phyloP scores from a whole-genome alignment of 2,113 vertebrate species.

The Callaeas wilsoni region DNA sequence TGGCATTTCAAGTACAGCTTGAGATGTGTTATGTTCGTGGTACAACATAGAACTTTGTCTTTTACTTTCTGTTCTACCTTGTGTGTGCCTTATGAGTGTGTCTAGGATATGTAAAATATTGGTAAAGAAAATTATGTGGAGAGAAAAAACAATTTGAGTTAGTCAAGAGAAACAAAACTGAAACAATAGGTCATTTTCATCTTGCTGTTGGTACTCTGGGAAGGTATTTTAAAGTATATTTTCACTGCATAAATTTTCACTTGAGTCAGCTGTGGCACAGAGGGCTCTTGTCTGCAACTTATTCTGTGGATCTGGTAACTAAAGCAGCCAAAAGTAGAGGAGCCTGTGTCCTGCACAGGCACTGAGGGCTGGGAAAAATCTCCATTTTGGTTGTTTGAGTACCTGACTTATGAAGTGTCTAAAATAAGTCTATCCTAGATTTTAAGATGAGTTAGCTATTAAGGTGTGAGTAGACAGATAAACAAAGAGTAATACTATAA shows the following conservation, averaged over 20 bases:
- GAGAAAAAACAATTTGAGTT: background rate
- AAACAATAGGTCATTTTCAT: background rate
- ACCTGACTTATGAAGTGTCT: background rate
- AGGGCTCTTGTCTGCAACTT: background rate
- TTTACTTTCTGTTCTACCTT: background rate
- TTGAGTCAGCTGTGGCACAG: background rate
- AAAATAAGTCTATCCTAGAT: background rate
- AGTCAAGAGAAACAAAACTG: background rate
- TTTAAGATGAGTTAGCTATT: slow-evolving; percentile 4
- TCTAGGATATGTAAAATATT: background rate
- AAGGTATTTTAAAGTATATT: background rate
- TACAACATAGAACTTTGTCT: background rate
- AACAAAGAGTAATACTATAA: slow-evolving; percentile 33
- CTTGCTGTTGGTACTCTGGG: background rate
- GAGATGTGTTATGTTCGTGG: background rate
- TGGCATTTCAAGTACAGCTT: background rate
- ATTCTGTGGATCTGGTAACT: background rate
- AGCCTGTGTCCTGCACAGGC: background rate
- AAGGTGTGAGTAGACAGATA: background rate
- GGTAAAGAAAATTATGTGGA: background rate
- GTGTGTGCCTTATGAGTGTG: background rate
- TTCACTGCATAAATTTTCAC: background rate
- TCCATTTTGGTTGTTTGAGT: background rate
- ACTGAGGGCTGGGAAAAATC: background rate
- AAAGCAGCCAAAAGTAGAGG: background rate